phyloP scores from a whole-genome alignment of 2,113 vertebrate genomes.

The Puffinus mauretanicus region DNA sequence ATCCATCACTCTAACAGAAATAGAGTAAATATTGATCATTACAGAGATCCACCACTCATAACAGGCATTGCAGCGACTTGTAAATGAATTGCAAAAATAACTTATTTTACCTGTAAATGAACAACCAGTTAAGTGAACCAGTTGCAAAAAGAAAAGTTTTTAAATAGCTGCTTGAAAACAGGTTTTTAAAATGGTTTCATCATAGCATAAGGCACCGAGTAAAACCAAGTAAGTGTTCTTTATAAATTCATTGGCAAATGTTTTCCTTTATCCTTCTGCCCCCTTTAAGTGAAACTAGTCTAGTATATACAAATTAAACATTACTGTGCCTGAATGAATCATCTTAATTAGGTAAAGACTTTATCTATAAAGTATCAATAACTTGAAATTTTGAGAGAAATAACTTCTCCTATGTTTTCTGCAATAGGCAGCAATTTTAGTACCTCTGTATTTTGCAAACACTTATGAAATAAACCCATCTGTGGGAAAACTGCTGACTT shows the following conservation, averaged over 20 bases:
- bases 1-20: constrained; percentile 10
- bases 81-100: background rate
- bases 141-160: background rate
- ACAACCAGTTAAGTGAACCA: background rate
- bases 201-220: background rate
- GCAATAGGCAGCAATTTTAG: background rate
- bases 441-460: background rate
- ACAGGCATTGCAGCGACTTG: background rate
- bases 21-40: constrained; percentile 43
- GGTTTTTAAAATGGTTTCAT: background rate
- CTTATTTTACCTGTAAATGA: background rate
- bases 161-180: background rate
- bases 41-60: background rate
- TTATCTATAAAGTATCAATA: background rate
- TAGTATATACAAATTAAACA: background rate
- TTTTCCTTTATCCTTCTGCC: background rate
- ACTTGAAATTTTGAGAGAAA: background rate
- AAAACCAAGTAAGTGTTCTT: background rate
- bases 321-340: background rate
- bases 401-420: background rate
- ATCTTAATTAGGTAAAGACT: background rate
- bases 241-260: background rate
- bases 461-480: background rate
- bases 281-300: background rate
- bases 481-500: background rate